Conservation (phyloP, 2,113 vertebrate genomes). For the Ramphastos sulfuratus region DNA sequence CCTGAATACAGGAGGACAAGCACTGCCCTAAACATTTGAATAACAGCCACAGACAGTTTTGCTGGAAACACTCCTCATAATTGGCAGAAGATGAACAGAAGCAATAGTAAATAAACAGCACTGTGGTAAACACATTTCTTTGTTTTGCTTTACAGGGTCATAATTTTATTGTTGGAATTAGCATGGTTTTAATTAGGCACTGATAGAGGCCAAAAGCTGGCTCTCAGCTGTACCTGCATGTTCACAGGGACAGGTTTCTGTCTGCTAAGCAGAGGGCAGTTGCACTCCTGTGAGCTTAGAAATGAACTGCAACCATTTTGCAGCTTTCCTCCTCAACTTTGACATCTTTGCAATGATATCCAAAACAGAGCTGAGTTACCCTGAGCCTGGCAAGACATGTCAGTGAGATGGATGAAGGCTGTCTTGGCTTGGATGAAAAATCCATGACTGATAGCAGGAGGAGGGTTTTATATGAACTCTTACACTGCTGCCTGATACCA, state of each 20-base stretch:
- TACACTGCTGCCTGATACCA: background rate
- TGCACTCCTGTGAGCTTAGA: background rate
- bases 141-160: background rate
- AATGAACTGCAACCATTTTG: background rate
- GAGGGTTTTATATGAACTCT: background rate
- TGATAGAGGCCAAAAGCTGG: slow-evolving; percentile 9
- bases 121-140: background rate
- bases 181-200: slow-evolving; percentile 36
- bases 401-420: slow-evolving; percentile 34
- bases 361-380: background rate
- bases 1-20: too few relatives aligned
- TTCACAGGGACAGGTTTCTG: background rate
- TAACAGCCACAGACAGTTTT: background rate
- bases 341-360: background rate
- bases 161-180: slow-evolving; percentile 23
- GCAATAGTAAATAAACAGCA: background rate
- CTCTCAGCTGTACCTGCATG: background rate
- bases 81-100: background rate
- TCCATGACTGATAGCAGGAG: background rate
- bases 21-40: background rate
- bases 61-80: background rate
- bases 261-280: background rate
- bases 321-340: background rate
- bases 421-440: slow-evolving; percentile 24
- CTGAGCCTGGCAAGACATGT: background rate